Conservation (phyloP, 1,140 invertebrate species). For the Drosophila watanabei region DNA sequence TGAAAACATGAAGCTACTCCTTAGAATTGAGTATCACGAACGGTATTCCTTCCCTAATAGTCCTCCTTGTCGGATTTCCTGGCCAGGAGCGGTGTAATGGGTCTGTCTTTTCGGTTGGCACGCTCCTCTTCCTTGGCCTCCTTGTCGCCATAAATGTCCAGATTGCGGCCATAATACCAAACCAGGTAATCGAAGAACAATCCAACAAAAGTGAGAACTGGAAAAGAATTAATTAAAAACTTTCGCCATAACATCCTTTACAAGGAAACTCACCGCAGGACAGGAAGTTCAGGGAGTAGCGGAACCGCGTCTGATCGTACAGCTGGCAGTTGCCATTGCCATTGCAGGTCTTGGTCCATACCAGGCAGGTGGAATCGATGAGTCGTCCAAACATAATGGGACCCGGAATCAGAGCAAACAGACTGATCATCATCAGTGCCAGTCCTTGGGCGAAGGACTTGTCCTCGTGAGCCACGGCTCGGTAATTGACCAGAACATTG, state of each 20-base stretch:
- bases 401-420: constrained; percentile 89
- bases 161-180: constrained; percentile 87
- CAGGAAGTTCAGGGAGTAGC: constrained; percentile 87
- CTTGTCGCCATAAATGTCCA: constrained; percentile 88
- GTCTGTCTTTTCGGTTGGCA: constrained; percentile 54
- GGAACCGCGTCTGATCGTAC: constrained; percentile 88
- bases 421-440: constrained; percentile 88
- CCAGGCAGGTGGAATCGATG: constrained; percentile 88
- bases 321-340: constrained; percentile 89
- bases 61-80: constrained; percentile 51
- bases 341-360: constrained; percentile 89
- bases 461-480: constrained; percentile 87
- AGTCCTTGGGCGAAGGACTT: constrained; percentile 90
- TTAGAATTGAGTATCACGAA: constrained; percentile 46
- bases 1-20: constrained; percentile 23
- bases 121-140: constrained; percentile 82
- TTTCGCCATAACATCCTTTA: not conserved
- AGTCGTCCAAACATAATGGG: constrained; percentile 89
- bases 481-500: constrained; percentile 88
- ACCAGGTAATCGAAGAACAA: constrained; percentile 87
- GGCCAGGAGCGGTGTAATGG: constrained; percentile 73
- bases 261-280: constrained; percentile 86
- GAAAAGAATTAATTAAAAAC: too few species aligned
- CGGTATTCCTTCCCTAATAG: constrained; percentile 9
- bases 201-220: constrained; percentile 87